Evolutionary conservation across 2,888 invertebrate species (phyloP).

Genomic region (Caenorhabditis uteleia): DNA sequence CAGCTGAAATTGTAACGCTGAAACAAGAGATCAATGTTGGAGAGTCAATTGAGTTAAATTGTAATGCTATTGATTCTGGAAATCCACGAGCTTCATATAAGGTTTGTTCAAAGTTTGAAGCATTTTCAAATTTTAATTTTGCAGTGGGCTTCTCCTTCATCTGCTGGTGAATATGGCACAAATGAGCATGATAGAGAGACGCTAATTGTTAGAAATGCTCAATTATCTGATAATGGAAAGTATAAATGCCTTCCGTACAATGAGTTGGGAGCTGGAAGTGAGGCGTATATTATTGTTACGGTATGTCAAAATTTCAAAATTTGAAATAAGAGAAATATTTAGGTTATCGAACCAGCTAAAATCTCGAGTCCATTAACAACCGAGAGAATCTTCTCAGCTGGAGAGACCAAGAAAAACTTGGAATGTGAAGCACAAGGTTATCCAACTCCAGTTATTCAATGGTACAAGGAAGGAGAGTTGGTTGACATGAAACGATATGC

Average conservation of each 20-base stretch:
- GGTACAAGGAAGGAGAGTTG: conserved; percentile 61
- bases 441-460: conserved; percentile 59
- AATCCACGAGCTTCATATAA: conserved; percentile 75
- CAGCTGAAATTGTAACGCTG: conserved; percentile 69
- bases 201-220: conserved; percentile 75
- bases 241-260: conserved; percentile 88
- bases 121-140: conserved; percentile 2
- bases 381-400: conserved; percentile 49
- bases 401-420: conserved; percentile 47
- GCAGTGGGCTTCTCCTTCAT: conserved; percentile 43
- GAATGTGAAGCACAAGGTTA: conserved; percentile 65
- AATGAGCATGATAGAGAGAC: conserved; percentile 41
- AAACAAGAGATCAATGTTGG: conserved; percentile 79
- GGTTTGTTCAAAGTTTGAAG: conserved; percentile 3
- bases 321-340: not conserved
- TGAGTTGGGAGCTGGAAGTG: conserved; percentile 81
- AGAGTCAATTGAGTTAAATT: conserved; percentile 82
- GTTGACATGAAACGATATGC: conserved; percentile 23
- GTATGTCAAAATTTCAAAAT: conserved; percentile 72
- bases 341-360: conserved; percentile 62
- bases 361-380: conserved; percentile 57
- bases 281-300: conserved; percentile 78
- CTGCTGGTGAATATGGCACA: conserved; percentile 42
- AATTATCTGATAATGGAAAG: conserved; percentile 84
- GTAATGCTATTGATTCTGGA: conserved; percentile 82